A percentile compares a stretch with the other conserved stretches of the same genome.
Conservation (phyloP, 2,888 invertebrate genomes). For the Harpagoxenus sublaevis region DNA sequence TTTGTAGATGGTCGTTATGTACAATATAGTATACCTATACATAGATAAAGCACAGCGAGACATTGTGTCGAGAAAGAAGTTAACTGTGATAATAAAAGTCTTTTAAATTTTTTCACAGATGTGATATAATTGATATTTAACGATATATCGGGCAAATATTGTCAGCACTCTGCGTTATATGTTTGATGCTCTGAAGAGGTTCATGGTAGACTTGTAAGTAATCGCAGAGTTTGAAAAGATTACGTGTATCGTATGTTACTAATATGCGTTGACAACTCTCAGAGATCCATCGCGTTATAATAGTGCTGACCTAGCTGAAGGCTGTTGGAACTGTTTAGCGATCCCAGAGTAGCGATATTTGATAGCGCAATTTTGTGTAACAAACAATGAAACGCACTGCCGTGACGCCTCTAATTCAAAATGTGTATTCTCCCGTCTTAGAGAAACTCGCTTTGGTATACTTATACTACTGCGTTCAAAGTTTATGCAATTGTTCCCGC, state of each 20-base stretch:
- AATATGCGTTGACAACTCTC: slow-evolving; percentile 12
- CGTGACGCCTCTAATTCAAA: slow-evolving; percentile 6
- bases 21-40: background rate
- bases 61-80: background rate
- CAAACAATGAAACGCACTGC: background rate
- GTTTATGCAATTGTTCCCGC: background rate
- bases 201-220: slow-evolving; percentile 32
- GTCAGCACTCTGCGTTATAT: slow-evolving; percentile 17
- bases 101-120: slow-evolving; percentile 32
- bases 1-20: background rate
- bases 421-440: background rate
- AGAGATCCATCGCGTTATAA: background rate
- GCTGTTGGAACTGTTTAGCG: background rate
- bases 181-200: slow-evolving; percentile 16
- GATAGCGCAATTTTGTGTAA: slow-evolving; percentile 9
- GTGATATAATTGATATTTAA: slow-evolving; percentile 47
- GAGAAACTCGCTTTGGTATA: background rate
- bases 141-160: background rate
- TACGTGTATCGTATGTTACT: slow-evolving; percentile 21
- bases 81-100: background rate
- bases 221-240: slow-evolving; percentile 15
- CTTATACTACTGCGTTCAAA: background rate
- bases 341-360: background rate
- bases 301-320: background rate
- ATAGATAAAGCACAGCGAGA: background rate